Percentiles rank a stretch among this genome's conserved stretches.
Conservation (phyloP, 2,888 invertebrate genomes). For the Heliconius aoede region DNA sequence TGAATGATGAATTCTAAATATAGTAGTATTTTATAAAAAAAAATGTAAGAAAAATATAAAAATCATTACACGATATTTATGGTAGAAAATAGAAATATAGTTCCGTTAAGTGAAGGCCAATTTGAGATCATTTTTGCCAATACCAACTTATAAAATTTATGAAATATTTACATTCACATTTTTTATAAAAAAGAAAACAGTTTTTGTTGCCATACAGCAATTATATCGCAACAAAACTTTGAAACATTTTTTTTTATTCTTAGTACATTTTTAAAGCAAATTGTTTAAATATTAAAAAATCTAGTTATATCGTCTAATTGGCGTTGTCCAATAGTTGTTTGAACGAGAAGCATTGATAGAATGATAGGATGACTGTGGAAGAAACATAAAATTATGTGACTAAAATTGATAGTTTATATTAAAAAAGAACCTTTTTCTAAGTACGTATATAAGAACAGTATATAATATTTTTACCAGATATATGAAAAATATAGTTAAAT, state of each 20-base stretch:
- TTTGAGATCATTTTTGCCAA: background rate
- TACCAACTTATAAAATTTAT: background rate
- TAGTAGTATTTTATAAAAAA: background rate
- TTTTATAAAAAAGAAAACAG: background rate
- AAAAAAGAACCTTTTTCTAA: too few relatives aligned
- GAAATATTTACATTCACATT: too few relatives aligned
- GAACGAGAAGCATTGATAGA: conserved; percentile 64
- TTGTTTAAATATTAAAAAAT: background rate
- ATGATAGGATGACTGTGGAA: conserved; percentile 64
- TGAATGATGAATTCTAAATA: background rate
- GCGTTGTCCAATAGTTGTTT: conserved; percentile 71
- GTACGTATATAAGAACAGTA: too few relatives aligned
- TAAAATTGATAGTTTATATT: background rate
- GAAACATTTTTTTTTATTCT: background rate
- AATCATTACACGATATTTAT: too few relatives aligned
- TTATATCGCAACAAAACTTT: background rate
- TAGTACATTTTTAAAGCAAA: background rate
- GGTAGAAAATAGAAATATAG: too few relatives aligned
- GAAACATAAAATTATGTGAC: conserved; percentile 42
- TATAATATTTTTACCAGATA: background rate
- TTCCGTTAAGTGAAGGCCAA: too few relatives aligned
- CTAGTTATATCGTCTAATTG: conserved; percentile 61
- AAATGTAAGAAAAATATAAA: background rate
- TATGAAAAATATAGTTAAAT: background rate
- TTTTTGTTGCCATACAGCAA: background rate